These are phyloP conservation scores for Epinephelus coioides DNA, from an alignment of 2,797 vertebrate species.

Conservation along the genomic window DNA sequence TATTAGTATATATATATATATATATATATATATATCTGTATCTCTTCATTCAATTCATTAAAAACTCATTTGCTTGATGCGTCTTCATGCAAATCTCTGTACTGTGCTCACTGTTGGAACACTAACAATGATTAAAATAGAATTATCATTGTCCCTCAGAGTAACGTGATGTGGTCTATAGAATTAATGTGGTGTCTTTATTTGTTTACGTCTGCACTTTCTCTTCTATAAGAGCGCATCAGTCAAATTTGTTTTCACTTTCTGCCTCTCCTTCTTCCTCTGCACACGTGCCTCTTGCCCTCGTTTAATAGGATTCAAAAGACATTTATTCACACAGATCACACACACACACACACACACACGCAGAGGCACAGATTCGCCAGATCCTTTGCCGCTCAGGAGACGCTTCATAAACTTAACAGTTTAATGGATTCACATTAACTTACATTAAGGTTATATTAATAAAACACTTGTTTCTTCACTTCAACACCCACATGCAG, in stretches of 20 bases:
- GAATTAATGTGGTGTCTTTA: slow-evolving; percentile 23
- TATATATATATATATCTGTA: not conserved
- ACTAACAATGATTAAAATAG: slow-evolving; percentile 52
- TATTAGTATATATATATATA: too few relatives aligned
- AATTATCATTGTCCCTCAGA: slow-evolving; percentile 46
- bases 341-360: not conserved
- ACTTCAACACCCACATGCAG: not conserved
- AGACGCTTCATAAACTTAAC: slow-evolving; percentile 32
- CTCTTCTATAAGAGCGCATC: not conserved
- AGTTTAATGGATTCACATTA: slow-evolving; percentile 35
- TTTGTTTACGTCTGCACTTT: slow-evolving; percentile 23
- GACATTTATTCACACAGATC: not conserved
- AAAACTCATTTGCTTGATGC: slow-evolving; percentile 58
- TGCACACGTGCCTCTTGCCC: not conserved
- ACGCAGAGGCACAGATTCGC: not conserved
- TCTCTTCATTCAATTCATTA: slow-evolving; percentile 53
- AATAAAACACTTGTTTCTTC: slow-evolving; percentile 3
- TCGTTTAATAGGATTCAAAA: slow-evolving; percentile 3
- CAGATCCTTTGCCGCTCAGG: not conserved
- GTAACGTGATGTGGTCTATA: slow-evolving; percentile 35
- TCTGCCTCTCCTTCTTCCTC: not conserved
- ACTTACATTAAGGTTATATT: slow-evolving; percentile 12
- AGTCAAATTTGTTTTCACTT: slow-evolving; percentile 6
- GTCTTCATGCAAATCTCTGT: slow-evolving; percentile 44
- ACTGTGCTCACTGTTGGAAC: slow-evolving; percentile 40